Percentiles rank a stretch among this genome's conserved stretches.
phyloP scores from a whole-genome alignment of 2,797 vertebrate genomes.

The Bovichtus variegatus region DNA sequence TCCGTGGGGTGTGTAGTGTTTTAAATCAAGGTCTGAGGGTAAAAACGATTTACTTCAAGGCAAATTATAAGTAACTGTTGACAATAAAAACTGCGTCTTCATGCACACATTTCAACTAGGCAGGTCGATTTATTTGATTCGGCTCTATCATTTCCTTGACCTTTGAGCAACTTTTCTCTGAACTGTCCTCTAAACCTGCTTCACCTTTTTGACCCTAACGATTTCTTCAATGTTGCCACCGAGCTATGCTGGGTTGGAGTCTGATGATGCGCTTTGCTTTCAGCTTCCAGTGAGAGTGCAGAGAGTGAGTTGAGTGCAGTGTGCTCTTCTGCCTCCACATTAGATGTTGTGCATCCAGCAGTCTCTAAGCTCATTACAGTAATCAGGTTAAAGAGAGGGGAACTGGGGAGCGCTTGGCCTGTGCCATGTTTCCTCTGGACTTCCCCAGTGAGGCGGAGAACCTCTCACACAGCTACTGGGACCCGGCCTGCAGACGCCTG shows the following conservation, averaged over 20 bases:
- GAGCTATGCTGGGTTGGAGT: slow-evolving; percentile 42
- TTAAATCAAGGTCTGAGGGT: no score
- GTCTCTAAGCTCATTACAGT: slow-evolving; percentile 82
- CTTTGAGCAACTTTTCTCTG: slow-evolving; percentile 16
- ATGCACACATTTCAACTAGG: neutral
- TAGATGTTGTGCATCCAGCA: slow-evolving; percentile 70
- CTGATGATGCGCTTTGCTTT: slow-evolving; percentile 50
- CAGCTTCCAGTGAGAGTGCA: slow-evolving; percentile 49
- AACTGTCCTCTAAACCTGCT: slow-evolving; percentile 25
- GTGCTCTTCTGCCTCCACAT: slow-evolving; percentile 70
- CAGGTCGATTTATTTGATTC: neutral
- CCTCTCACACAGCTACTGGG: slow-evolving; percentile 64
- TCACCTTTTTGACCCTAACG: slow-evolving; percentile 40
- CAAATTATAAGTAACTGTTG: neutral
- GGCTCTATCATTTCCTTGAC: slow-evolving; percentile 13
- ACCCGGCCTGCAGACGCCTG: slow-evolving; percentile 55
- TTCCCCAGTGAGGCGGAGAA: slow-evolving; percentile 65
- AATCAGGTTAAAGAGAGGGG: slow-evolving; percentile 83
- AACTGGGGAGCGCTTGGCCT: slow-evolving; percentile 69
- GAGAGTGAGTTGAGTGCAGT: slow-evolving; percentile 41
- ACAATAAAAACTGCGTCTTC: no score
- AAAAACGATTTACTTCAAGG: slow-evolving; percentile 7
- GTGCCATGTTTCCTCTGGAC: slow-evolving; percentile 68
- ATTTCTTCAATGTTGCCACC: slow-evolving; percentile 59
- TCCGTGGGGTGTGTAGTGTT: no score